A percentile compares a stretch with the other conserved stretches of the same genome.
Evolutionary conservation across 2,113 vertebrate genomes (phyloP).

Genomic region (Phycodurus eques): DNA sequence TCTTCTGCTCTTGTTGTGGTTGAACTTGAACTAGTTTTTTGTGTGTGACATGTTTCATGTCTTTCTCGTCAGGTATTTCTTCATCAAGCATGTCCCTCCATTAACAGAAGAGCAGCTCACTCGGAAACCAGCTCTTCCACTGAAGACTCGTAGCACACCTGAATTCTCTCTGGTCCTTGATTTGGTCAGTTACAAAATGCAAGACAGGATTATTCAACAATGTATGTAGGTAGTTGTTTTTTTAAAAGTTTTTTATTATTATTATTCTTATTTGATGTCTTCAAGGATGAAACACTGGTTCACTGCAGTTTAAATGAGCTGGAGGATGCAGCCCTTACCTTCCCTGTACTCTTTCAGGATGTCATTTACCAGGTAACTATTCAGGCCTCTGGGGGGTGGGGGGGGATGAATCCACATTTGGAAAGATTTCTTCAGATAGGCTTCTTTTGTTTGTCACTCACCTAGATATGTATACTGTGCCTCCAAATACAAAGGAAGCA

Average conservation of each 20-base stretch:
- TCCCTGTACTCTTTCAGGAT: slow-evolving; percentile 98
- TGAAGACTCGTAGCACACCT: slow-evolving; percentile 98
- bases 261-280: slow-evolving; percentile 6
- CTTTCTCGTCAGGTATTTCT: slow-evolving; percentile 84
- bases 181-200: slow-evolving; percentile 76
- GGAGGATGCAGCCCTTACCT: slow-evolving; percentile 97
- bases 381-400: slow-evolving; percentile 47
- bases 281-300: slow-evolving; percentile 95
- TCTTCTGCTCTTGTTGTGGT: neutral
- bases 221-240: neutral
- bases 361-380: slow-evolving; percentile 95
- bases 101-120: slow-evolving; percentile 97
- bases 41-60: neutral
- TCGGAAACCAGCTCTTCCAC: slow-evolving; percentile 92
- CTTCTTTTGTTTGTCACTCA: neutral
- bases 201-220: neutral
- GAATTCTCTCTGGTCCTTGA: slow-evolving; percentile 97
- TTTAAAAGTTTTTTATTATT: neutral
- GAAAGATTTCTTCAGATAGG: neutral
- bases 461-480: neutral
- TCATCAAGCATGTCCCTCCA: slow-evolving; percentile 98
- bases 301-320: slow-evolving; percentile 98
- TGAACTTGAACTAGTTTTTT: neutral
- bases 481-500: neutral
- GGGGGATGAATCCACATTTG: slow-evolving; percentile 13